Evolutionary conservation across 2,888 invertebrate genomes (phyloP), one percentile per base, ranked within the genome.

Genomic region (Zeuzera pyrina): DNA sequence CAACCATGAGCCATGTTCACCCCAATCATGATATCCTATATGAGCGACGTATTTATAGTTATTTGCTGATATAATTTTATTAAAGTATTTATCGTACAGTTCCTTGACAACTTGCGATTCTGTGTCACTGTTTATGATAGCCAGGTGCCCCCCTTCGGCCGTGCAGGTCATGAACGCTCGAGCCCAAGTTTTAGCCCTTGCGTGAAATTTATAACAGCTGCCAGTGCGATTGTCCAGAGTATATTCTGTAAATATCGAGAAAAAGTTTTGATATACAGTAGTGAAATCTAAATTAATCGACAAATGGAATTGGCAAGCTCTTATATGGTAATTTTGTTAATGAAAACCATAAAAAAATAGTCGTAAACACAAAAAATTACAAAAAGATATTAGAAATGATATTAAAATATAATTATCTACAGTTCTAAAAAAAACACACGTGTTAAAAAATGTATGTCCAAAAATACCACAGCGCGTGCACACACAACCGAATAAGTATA

Each of bases 181-280:
- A 4, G 28, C 14, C 28, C 29, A 33, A 10, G 8, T 28, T 15
- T 10, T 8, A 7, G 3, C 12, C n/a, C 7, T 12, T 7, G 13
- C 6, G 28, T 33, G 33, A 12, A 33, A 29, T 19, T 33, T 28
- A 29, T 28, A 33, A 12, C 33, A 33, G 13, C 21, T 22, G 4
- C 15, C 14, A 4, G 28, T 22, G 3, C 10, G 10, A 15, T 2
- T 7, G 15, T 29, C 57, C 1, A 52, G 16, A 0, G 2, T 29
- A 36, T 71, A 71, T 14, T 38, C 71, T 71, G 44, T 6, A 14
- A 16, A 16, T 29, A 7, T 14, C 11, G 12, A 15, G 12, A 15
- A 3, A 11, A n/a, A 13, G 5, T 25, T 25, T 8, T 16, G n/a
- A n/a, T n/a, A n/a, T n/a, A n/a, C n/a, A n/a, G n/a, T n/a, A n/a